Percentiles rank a stretch among this genome's conserved stretches.
phyloP scores from a whole-genome alignment of 2,888 invertebrate species.

The Dichetophora obliterata region DNA sequence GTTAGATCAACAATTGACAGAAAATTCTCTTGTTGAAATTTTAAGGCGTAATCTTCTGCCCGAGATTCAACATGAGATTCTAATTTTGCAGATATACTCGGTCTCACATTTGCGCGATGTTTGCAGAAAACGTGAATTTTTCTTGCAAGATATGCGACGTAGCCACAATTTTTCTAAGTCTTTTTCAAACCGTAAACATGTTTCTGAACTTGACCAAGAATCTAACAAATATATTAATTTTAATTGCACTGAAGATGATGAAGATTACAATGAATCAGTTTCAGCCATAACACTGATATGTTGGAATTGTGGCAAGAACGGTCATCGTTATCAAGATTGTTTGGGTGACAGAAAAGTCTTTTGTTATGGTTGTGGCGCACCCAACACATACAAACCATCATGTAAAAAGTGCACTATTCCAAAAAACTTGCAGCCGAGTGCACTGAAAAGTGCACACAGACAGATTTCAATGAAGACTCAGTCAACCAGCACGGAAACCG shows the following conservation, averaged over 20 bases:
- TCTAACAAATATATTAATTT: not conserved
- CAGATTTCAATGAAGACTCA: not conserved
- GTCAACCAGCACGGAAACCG: not conserved
- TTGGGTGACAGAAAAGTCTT: not conserved
- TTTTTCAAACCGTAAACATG: not conserved
- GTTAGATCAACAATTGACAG: too few species aligned
- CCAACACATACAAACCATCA: not conserved
- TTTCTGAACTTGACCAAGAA: not conserved
- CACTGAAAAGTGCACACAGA: slow-evolving; percentile 28
- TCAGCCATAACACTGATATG: not conserved
- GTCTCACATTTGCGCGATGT: not conserved
- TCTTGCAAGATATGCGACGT: too few species aligned
- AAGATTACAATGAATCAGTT: not conserved
- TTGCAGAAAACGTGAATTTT: not conserved
- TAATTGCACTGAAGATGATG: not conserved
- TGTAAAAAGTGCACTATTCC: not conserved
- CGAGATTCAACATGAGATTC: not conserved
- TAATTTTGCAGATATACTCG: not conserved
- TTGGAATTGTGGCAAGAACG: too few species aligned
- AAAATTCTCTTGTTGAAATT: not conserved
- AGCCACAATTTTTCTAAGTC: not conserved
- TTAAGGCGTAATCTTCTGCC: not conserved
- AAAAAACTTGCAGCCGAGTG: slow-evolving; percentile 32
- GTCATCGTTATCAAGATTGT: not conserved
- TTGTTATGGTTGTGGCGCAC: not conserved